Evolutionary conservation across 2,113 vertebrate species (phyloP).

Genomic region (Ia io): DNA sequence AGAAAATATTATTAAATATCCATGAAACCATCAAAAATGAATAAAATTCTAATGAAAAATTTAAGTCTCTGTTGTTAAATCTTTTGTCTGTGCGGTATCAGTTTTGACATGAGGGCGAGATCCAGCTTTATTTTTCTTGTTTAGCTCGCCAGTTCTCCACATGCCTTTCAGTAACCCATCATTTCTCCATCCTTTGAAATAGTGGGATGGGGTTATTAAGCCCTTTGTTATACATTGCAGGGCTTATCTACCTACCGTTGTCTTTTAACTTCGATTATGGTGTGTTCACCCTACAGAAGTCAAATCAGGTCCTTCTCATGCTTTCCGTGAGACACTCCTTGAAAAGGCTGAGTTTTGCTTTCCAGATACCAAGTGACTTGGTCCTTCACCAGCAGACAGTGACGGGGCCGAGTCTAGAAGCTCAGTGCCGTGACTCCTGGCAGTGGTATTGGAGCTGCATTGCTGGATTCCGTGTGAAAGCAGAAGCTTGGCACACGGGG

Average conservation of each 20-base stretch:
- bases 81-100: background rate
- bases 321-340: background rate
- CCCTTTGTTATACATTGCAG: background rate
- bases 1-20: background rate
- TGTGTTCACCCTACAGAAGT: background rate
- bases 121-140: background rate
- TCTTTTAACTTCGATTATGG: slow-evolving; percentile 6
- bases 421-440: background rate
- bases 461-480: background rate
- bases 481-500: background rate
- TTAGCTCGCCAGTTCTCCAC: background rate
- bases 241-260: background rate
- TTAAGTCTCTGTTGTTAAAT: background rate
- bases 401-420: background rate
- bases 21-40: background rate
- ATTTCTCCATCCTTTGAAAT: background rate
- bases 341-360: background rate
- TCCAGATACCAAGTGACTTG: background rate
- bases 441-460: background rate
- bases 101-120: background rate
- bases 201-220: background rate
- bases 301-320: background rate
- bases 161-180: background rate
- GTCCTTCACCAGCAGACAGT: background rate
- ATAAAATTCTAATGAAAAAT: background rate